Conservation (phyloP, 64 coral and sea anemone genomes). For the Hydrozoanthus tunicans region DNA sequence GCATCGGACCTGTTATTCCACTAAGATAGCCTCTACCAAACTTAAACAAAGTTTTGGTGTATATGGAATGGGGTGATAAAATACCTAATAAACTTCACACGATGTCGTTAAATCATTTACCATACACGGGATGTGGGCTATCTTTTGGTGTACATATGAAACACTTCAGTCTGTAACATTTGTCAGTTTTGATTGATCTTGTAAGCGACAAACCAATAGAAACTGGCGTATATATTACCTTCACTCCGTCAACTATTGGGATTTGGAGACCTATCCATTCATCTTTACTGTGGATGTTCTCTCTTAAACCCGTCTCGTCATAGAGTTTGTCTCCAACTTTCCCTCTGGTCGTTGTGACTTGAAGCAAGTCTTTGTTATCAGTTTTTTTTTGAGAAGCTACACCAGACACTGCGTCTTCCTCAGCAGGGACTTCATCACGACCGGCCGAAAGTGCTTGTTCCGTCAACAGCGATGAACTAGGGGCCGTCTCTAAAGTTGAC, state of each 20-base stretch:
- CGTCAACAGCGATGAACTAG: background rate
- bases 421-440: background rate
- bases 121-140: too few species aligned
- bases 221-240: background rate
- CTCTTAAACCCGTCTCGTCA: background rate
- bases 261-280: slow-evolving; percentile 47
- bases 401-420: background rate
- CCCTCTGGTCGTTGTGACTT: background rate
- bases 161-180: too few species aligned
- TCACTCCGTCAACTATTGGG: slow-evolving; percentile 49
- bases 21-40: too few species aligned
- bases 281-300: background rate
- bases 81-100: too few species aligned
- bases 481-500: background rate
- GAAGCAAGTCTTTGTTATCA: background rate
- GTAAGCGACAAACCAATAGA: too few species aligned
- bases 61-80: too few species aligned
- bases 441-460: background rate
- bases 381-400: background rate
- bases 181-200: too few species aligned
- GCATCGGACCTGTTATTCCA: too few species aligned
- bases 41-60: too few species aligned
- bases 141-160: too few species aligned
- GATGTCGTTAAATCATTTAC: too few species aligned
- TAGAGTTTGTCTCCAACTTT: slow-evolving; percentile 1